Conservation (phyloP, 2,888 invertebrate genomes). For the Therioaphis trifolii region DNA sequence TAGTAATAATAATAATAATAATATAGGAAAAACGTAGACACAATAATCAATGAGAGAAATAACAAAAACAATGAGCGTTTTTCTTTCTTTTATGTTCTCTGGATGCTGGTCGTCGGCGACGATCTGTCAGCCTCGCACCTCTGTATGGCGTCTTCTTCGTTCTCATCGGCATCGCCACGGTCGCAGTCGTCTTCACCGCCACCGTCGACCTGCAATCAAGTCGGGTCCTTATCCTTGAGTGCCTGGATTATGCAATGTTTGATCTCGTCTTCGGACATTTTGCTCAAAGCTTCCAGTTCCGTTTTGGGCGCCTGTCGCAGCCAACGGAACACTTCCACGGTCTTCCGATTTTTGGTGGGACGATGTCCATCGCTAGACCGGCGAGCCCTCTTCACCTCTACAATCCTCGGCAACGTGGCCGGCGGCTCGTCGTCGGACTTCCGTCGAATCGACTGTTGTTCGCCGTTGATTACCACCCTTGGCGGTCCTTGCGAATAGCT, state of each 20-base stretch:
- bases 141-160: not conserved
- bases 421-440: constrained; percentile 59
- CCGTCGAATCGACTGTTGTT: constrained; percentile 34
- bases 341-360: constrained; percentile 65
- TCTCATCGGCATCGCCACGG: not conserved
- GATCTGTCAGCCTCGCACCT: not conserved
- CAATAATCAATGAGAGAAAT: no score
- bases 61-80: constrained; percentile 45
- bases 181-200: not conserved
- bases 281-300: constrained; percentile 81
- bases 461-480: constrained; percentile 55
- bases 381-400: constrained; percentile 46
- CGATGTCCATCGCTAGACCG: constrained; percentile 64
- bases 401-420: constrained; percentile 58
- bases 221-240: constrained; percentile 74
- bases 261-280: constrained; percentile 82
- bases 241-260: constrained; percentile 78
- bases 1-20: not conserved
- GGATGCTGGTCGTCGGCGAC: not conserved
- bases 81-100: not conserved
- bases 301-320: constrained; percentile 76
- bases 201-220: constrained; percentile 64
- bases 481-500: constrained; percentile 60
- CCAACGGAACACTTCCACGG: constrained; percentile 64
- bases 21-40: not conserved